Base-by-base conservation (phyloP, 2,113 vertebrate species). In the Cyphomyrus discorhynchus region DNA sequence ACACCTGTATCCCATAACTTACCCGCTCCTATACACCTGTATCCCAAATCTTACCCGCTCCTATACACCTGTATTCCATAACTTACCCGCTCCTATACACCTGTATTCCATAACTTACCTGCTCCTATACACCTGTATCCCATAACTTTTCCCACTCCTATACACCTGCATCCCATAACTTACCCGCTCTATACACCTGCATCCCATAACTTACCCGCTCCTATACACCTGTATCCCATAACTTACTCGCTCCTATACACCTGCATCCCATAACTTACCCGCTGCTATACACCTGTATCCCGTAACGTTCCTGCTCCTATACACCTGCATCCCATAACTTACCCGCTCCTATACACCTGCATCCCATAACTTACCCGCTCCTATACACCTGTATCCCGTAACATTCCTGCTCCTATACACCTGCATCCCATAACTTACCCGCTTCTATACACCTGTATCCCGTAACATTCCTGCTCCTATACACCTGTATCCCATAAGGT, bases 141-240 rank as follows among this genome's bases (percentile, higher is more conserved):
- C 53, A 56, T 56, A 0, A 56, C n/a, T n/a, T n/a, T n/a, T n/a
- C n/a, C n/a, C 0, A 0, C 13, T 52, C 13, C 50, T 0, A 5
- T 4, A 17, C 50, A 4, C 50, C 50, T 52, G 13, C 5, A 9
- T 7, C 7, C 21, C 19, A n/a, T 58, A 9, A 58, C 0, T 0
- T 58, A 9, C 56, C 1, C 0, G 0, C 21, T 24, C 21, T 0
- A 58, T 58, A 24, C 19, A 21, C 53, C 53, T 21, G 19, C 1
- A 56, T 24, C n/a, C n/a, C n/a, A n/a, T n/a, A n/a, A n/a, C n/a
- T n/a, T 19, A 19, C 50, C 0, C 50, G 0, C 46, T 47, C 46
- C 46, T 1, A 1, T 56, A 56, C 4, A 56, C 53, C 19, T 19
- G 1, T 7, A 21, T 56, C 53, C 19, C 53, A 56, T 56, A 0